These are phyloP conservation scores for Heliconius himera DNA, from an alignment of 1,140 invertebrate genomes.

Conservation along the genomic window DNA sequence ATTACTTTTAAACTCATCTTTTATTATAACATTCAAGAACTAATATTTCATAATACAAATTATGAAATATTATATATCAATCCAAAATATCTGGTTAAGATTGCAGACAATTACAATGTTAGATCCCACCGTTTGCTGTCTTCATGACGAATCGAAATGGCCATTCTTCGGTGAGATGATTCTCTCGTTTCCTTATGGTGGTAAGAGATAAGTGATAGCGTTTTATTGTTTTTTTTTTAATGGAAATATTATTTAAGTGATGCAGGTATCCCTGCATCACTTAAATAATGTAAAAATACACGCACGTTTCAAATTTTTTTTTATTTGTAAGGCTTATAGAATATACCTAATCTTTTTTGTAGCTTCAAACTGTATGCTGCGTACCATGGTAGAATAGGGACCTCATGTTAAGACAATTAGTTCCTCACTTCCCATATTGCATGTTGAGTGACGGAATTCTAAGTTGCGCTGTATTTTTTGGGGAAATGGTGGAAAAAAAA, in stretches of 20 bases:
- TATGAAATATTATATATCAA: neutral
- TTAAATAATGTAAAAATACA: neutral
- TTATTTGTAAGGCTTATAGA: neutral
- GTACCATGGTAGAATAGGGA: no score
- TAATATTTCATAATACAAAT: neutral
- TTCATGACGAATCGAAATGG: constrained; percentile 53
- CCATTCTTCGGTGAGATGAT: constrained; percentile 41
- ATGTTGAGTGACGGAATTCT: no score
- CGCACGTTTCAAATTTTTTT: neutral
- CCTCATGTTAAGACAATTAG: no score
- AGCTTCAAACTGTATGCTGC: no score
- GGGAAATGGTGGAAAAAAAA: no score
- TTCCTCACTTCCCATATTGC: no score
- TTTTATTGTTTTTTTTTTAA: neutral
- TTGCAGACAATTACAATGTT: constrained; percentile 43
- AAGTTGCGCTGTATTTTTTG: no score
- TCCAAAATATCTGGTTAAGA: neutral
- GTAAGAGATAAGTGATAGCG: constrained; percentile 22
- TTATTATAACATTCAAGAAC: neutral
- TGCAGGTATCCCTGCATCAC: no score
- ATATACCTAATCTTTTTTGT: neutral
- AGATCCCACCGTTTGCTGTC: constrained; percentile 43
- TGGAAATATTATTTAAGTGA: neutral
- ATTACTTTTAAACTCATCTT: no score
- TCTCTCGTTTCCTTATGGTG: constrained; percentile 25